Evolutionary conservation across 2,113 vertebrate species (phyloP), one percentile per base, ranked within the genome.

Genomic region (Oxyruncus cristatus): DNA sequence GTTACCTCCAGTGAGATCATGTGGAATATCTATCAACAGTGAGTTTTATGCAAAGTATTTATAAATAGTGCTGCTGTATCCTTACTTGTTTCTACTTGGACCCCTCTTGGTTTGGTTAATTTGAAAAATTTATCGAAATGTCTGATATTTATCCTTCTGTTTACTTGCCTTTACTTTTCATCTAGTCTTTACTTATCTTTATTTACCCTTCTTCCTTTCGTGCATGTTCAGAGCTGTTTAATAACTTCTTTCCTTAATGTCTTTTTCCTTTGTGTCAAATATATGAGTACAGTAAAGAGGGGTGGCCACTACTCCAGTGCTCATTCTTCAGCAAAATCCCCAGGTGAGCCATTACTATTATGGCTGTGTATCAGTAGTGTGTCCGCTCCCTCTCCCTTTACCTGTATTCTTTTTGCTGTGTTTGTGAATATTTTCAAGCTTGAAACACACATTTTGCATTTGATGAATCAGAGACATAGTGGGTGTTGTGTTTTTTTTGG

Each of bases 271-370:
- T 97, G 97, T 98, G 53, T 96, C 80, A 91, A 96, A 97, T 97
- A 93, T 93, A 93, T 98, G 97, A 98, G 97, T 95, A 96, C 98
- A 99, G 99, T 98, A 91, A 99, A 98, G 97, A 98, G 98, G 98
- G 96, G 98, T 91, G 98, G 98, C 95, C 98, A 98, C 93, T 98
- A 97, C 97, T 99, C 98, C 97, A 98, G 98, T 98, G 98, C 98
- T 96, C 98, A 98, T 92, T 98, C 99, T 97, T 97, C 99, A 82
- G 94, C 99, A 98, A 99, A 98, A 97, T 99, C 99, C 96, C 99
- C 99, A 99, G 99, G 99, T 99, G 98, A 99, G 99, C 97, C 97
- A 92, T 95, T 97, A 14, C 56, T 71, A 32, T 55, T 78, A 93
- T 93, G 97, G 98, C 98, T 98, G 73, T 98, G 21, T 97, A 35